These are phyloP conservation scores for Myrmophylax atrothorax DNA, from an alignment of 2,113 vertebrate species.

Conservation along the genomic window DNA sequence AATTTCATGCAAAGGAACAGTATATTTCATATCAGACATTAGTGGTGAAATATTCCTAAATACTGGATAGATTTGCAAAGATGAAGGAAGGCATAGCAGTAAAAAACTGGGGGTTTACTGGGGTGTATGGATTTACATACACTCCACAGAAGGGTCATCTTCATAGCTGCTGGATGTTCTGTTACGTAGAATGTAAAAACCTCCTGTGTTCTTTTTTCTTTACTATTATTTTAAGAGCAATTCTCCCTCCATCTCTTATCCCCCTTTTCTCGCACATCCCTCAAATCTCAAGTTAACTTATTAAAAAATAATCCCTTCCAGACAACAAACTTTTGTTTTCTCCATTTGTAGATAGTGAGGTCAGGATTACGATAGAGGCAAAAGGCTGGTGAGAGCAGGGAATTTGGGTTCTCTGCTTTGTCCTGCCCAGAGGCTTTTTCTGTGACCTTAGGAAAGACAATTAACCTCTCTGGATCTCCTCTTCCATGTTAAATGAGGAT, in stretches of 20 bases:
- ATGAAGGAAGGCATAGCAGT: neutral
- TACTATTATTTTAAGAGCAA: neutral
- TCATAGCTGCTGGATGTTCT: neutral
- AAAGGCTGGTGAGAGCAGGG: neutral
- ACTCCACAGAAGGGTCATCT: neutral
- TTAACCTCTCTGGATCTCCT: slow-evolving; percentile 43
- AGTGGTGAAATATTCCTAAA: neutral
- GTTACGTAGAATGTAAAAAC: neutral
- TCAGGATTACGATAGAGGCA: neutral
- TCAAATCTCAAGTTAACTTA: neutral
- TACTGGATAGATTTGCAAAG: neutral
- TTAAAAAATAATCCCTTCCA: neutral
- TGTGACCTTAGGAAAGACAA: slow-evolving; percentile 58
- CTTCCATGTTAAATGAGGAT: slow-evolving; percentile 7
- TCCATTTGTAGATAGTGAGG: neutral
- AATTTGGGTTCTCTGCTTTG: slow-evolving; percentile 30
- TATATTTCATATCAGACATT: neutral
- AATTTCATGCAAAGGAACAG: neutral
- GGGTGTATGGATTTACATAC: neutral
- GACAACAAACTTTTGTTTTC: slow-evolving; percentile 36
- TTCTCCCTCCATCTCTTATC: neutral
- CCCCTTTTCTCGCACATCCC: rapidly evolving
- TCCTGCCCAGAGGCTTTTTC: slow-evolving; percentile 45
- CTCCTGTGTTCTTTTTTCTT: neutral
- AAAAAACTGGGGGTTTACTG: neutral